phyloP scores from a whole-genome alignment of 2,797 vertebrate genomes.

The Rallus crepitans region DNA sequence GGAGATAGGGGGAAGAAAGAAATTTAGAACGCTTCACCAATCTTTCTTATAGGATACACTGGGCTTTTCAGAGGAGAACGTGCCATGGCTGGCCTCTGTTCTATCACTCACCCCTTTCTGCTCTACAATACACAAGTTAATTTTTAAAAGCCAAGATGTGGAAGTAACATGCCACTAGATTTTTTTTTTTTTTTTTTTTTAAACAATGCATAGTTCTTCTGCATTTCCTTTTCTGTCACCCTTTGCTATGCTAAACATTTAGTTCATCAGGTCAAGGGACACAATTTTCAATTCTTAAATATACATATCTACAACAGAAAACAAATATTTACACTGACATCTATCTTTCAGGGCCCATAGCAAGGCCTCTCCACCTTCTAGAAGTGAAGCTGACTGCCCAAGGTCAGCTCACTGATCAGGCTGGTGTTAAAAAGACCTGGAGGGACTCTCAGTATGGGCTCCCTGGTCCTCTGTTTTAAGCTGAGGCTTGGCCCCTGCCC shows the following conservation, averaged over 20 bases:
- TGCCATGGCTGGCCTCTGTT: neutral
- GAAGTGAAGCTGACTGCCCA: neutral
- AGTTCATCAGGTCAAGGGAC: neutral
- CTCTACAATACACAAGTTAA: neutral
- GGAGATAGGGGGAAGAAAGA: neutral
- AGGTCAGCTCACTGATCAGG: neutral
- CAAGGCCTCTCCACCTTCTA: neutral
- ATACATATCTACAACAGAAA: neutral
- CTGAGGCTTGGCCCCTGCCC: neutral
- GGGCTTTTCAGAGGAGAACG: neutral
- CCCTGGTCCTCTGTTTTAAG: neutral
- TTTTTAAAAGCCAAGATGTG: neutral
- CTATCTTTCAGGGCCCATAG: neutral
- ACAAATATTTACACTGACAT: neutral
- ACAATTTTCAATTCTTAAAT: neutral
- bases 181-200: neutral
- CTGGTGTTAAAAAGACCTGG: neutral
- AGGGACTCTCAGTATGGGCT: neutral
- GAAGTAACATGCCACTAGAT: neutral
- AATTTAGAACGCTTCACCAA: neutral
- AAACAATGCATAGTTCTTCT: neutral
- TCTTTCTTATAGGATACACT: neutral
- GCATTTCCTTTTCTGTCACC: neutral
- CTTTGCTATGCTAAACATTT: neutral
- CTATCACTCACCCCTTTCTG: neutral